Evolutionary conservation across 2,888 invertebrate genomes (phyloP).

Genomic region (Zygogramma bicolorata): DNA sequence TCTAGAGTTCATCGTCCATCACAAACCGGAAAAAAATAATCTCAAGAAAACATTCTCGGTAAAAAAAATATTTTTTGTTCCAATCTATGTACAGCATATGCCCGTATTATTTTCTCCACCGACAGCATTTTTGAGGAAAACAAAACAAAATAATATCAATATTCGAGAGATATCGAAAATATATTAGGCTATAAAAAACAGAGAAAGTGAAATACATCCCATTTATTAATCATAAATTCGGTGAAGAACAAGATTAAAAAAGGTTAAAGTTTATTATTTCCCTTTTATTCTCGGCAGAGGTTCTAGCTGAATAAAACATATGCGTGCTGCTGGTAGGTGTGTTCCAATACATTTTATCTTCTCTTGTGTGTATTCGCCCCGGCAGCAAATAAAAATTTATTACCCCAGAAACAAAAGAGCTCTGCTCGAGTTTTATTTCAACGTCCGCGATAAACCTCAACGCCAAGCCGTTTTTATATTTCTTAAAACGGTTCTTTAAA

Average conservation of each 20-base stretch:
- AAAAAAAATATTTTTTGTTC: neutral
- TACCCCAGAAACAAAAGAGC: conserved; percentile 37
- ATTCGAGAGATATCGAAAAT: conserved; percentile 13
- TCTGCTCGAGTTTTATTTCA: conserved; percentile 42
- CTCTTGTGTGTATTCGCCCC: conserved; percentile 40
- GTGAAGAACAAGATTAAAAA: conserved; percentile 50
- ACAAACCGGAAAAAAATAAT: no score
- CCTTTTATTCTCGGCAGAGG: conserved; percentile 27
- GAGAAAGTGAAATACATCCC: conserved; percentile 36
- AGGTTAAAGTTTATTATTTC: conserved; percentile 51
- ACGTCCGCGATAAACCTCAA: conserved; percentile 47
- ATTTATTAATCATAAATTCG: conserved; percentile 45
- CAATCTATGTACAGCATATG: neutral
- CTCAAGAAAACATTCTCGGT: neutral
- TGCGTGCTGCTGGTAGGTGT: conserved; percentile 43
- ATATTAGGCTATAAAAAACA: conserved; percentile 37
- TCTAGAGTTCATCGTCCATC: no score
- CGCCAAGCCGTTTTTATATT: conserved; percentile 31
- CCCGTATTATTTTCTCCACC: neutral
- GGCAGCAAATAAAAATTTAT: conserved; percentile 49
- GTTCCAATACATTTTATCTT: conserved; percentile 46
- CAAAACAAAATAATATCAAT: neutral
- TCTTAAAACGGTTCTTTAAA: conserved; percentile 34
- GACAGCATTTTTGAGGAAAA: neutral
- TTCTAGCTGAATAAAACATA: conserved; percentile 47